phyloP scores from a whole-genome alignment of 53 echinoderm and acorn worm species.

The Patiria pectinifera region DNA sequence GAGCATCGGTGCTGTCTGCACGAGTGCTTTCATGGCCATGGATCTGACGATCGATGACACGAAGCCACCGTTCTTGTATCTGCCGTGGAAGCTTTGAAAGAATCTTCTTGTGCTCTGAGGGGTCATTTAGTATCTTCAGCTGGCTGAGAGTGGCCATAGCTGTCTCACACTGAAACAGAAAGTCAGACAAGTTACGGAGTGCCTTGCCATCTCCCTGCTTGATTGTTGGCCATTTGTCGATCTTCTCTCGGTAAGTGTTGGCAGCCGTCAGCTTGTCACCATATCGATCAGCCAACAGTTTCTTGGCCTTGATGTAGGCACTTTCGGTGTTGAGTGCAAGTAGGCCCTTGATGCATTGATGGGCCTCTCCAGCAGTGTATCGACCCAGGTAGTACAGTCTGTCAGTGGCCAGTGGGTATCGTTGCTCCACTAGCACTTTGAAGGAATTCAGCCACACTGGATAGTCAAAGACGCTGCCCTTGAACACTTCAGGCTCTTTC shows the following conservation, averaged over 20 bases:
- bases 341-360: constrained; percentile 25
- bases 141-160: constrained; percentile 12
- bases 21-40: not conserved
- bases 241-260: too few relatives aligned
- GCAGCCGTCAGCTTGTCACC: too few relatives aligned
- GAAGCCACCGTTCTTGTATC: constrained; percentile 27
- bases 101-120: constrained; percentile 18
- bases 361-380: constrained; percentile 35
- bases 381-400: constrained; percentile 26
- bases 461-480: constrained; percentile 15
- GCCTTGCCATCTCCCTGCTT: not conserved
- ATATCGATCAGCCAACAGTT: too few relatives aligned
- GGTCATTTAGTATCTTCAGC: constrained; percentile 28
- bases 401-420: constrained; percentile 35
- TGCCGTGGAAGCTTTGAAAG: constrained; percentile 3
- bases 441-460: constrained; percentile 24
- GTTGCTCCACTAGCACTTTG: constrained; percentile 22
- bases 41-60: not conserved
- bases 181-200: constrained; percentile 9
- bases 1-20: too few relatives aligned
- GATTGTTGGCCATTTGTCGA: too few relatives aligned
- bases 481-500: constrained; percentile 20
- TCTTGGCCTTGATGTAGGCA: constrained; percentile 7
- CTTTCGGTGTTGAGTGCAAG: constrained; percentile 24
- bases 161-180: constrained; percentile 23